These are phyloP conservation scores for Oreochromis grahami DNA, from an alignment of 2,797 vertebrate genomes.

Conservation along the genomic window DNA sequence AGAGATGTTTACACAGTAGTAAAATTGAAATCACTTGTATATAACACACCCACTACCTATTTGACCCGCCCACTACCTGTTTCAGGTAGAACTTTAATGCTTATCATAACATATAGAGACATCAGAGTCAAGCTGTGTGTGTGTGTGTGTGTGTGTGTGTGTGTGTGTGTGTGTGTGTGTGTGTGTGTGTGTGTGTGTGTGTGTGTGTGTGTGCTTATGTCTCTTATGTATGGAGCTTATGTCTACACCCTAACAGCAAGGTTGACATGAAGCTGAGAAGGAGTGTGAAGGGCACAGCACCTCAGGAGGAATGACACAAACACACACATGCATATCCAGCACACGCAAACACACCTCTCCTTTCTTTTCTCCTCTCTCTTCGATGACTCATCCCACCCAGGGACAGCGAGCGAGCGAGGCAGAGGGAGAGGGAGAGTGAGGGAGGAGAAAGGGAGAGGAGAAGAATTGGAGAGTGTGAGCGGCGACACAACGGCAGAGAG, in stretches of 20 bases:
- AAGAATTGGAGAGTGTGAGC: constrained; percentile 29
- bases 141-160: not conserved
- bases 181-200: not conserved
- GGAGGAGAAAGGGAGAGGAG: constrained; percentile 24
- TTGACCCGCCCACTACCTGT: not conserved
- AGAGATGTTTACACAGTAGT: not conserved
- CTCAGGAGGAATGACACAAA: constrained; percentile 62
- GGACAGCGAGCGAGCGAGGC: constrained; percentile 44
- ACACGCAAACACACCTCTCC: constrained; percentile 44
- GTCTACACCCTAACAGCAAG: constrained; percentile 39
- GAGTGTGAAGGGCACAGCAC: constrained; percentile 70
- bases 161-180: not conserved
- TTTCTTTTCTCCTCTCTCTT: constrained; percentile 56
- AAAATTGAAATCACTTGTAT: not conserved
- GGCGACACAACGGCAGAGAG: constrained; percentile 16
- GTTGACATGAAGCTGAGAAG: constrained; percentile 57
- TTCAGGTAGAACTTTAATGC: not conserved
- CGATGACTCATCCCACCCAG: constrained; percentile 74
- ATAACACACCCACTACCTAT: not conserved
- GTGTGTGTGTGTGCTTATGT: not conserved
- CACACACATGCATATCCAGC: constrained; percentile 22
- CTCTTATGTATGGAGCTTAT: not conserved
- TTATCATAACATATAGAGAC: not conserved
- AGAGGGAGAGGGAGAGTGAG: constrained; percentile 20
- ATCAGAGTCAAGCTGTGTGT: not conserved